Evolutionary conservation across 2,888 invertebrate genomes (phyloP).

Genomic region (Leptothorax acervorum): DNA sequence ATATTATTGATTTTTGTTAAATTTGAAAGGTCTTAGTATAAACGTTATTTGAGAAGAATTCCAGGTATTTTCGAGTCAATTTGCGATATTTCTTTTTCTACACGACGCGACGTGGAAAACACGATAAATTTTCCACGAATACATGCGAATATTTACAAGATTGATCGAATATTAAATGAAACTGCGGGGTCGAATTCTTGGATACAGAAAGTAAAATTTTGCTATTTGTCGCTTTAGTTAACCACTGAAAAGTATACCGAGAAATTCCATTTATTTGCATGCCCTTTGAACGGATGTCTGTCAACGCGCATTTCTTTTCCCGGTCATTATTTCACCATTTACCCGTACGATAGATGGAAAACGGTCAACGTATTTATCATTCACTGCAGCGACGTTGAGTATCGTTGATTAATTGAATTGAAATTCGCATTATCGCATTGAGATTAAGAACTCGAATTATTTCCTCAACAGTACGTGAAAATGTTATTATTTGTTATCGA

Average conservation of each 20-base stretch:
- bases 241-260: not conserved
- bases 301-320: not conserved
- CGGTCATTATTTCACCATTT: slow-evolving; percentile 29
- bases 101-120: not conserved
- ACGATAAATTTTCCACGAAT: slow-evolving; percentile 34
- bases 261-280: slow-evolving; percentile 25
- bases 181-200: not conserved
- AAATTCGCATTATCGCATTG: slow-evolving; percentile 37
- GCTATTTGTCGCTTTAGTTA: slow-evolving; percentile 15
- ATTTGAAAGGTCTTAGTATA: not conserved
- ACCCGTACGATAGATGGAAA: not conserved
- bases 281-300: slow-evolving; percentile 7
- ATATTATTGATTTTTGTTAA: not conserved
- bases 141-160: not conserved
- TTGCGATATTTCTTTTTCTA: not conserved
- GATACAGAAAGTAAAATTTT: slow-evolving; percentile 20
- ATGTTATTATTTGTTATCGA: slow-evolving; percentile 5
- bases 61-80: not conserved
- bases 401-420: slow-evolving; percentile 29
- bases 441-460: slow-evolving; percentile 1
- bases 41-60: not conserved
- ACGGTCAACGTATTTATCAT: slow-evolving; percentile 29
- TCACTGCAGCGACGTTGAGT: not conserved
- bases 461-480: not conserved
- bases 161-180: slow-evolving; percentile 42